phyloP scores from a whole-genome alignment of 2,888 invertebrate genomes.

The Acronicta alni region DNA sequence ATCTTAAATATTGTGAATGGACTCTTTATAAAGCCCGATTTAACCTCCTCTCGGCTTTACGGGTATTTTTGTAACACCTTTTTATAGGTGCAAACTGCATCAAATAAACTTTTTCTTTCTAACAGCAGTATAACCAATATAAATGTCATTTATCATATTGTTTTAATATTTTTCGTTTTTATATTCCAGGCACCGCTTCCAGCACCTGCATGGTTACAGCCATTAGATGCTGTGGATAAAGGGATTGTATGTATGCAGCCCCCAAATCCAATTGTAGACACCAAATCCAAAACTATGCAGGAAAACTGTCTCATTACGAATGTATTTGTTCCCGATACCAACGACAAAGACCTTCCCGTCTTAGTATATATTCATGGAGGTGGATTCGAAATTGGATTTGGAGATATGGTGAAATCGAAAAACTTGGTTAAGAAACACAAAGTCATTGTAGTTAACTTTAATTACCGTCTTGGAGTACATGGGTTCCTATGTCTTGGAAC shows the following conservation, averaged over 20 bases:
- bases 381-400: constrained; percentile 60
- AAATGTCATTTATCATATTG: neutral
- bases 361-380: constrained; percentile 65
- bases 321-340: constrained; percentile 72
- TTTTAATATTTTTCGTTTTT: neutral
- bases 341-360: constrained; percentile 61
- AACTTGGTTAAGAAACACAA: constrained; percentile 54
- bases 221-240: constrained; percentile 58
- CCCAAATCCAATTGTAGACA: constrained; percentile 4
- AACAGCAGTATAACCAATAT: neutral
- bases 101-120: too few species aligned
- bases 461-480: constrained; percentile 62
- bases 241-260: constrained; percentile 61
- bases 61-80: too few species aligned
- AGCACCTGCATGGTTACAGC: constrained; percentile 59
- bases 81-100: too few species aligned
- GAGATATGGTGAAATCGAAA: constrained; percentile 36
- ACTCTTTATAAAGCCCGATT: too few species aligned
- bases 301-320: constrained; percentile 77
- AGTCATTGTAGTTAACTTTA: constrained; percentile 60
- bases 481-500: constrained; percentile 67
- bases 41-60: too few species aligned
- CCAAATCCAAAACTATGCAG: constrained; percentile 24
- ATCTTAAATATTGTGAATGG: too few species aligned
- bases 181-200: constrained; percentile 66